A percentile compares a stretch with the other conserved stretches of the same genome.
Conservation (phyloP, 2,797 vertebrate species). For the Stomatorhinus walkeri region DNA sequence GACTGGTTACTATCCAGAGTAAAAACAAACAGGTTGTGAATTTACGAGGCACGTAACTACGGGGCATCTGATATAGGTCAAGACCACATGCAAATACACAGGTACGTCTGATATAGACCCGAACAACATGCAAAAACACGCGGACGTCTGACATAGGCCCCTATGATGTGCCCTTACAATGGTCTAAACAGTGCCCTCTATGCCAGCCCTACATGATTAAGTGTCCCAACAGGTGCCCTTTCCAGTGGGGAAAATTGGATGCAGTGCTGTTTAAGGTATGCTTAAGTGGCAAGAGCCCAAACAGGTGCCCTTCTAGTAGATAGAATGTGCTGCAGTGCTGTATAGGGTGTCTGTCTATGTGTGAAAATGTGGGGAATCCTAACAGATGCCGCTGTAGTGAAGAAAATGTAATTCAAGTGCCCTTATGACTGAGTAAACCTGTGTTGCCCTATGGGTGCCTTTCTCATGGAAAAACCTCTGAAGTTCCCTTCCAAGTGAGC, state of each 20-base stretch:
- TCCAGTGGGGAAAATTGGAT: background rate
- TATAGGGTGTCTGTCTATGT: background rate
- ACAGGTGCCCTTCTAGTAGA: background rate
- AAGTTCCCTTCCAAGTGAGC: background rate
- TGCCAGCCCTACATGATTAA: background rate
- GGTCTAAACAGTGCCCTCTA: background rate
- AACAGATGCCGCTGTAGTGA: background rate
- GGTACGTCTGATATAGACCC: background rate
- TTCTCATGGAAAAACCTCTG: no score
- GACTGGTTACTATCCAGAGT: background rate
- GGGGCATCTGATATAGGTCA: background rate
- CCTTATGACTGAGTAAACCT: no score
- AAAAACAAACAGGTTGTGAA: background rate
- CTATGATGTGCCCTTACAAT: background rate
- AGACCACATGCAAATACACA: background rate
- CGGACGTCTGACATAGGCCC: no score
- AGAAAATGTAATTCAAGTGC: background rate
- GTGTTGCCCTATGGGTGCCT: no score
- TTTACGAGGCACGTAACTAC: background rate
- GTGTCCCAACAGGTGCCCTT: background rate
- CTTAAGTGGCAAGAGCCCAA: background rate
- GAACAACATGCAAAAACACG: background rate
- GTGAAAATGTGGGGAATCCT: background rate
- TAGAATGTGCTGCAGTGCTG: background rate
- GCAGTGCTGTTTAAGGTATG: background rate